phyloP scores from a whole-genome alignment of 2,888 invertebrate genomes.

The Chloroclystis v-ata region DNA sequence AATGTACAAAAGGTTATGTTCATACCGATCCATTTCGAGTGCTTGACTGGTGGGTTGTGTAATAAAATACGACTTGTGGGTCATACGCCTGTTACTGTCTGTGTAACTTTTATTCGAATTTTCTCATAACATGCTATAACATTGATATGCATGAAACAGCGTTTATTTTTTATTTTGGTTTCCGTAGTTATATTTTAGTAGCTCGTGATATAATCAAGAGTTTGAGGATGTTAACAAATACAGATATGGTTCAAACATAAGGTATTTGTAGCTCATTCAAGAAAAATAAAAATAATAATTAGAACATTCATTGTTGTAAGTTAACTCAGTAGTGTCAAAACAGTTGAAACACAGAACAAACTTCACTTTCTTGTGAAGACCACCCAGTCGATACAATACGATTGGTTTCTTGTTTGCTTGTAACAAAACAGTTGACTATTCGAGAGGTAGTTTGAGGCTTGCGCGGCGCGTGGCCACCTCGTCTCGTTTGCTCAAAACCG shows the following conservation, averaged over 20 bases:
- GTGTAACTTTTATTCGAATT: conserved; percentile 6
- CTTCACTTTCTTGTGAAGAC: neutral
- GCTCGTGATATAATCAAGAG: too few relatives aligned
- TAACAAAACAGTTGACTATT: conserved; percentile 17
- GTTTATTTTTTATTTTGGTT: too few relatives aligned
- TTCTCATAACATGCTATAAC: neutral
- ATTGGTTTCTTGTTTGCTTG: neutral
- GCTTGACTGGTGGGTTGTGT: conserved; percentile 30
- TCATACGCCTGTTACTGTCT: conserved; percentile 21
- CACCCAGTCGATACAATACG: neutral
- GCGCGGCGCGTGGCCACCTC: conserved; percentile 49
- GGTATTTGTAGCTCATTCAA: too few relatives aligned
- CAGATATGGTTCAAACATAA: too few relatives aligned
- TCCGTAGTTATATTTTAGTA: too few relatives aligned
- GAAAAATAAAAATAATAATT: too few relatives aligned
- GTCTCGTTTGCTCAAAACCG: conserved; percentile 61
- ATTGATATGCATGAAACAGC: neutral
- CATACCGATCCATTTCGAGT: conserved; percentile 37
- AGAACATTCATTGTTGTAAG: too few relatives aligned
- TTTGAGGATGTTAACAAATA: too few relatives aligned
- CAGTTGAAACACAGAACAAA: neutral
- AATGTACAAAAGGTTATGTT: conserved; percentile 46
- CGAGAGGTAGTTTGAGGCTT: conserved; percentile 25
- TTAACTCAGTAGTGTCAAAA: too few relatives aligned
- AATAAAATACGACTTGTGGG: conserved; percentile 27